These are phyloP conservation scores for Trichonephila clavata DNA, from an alignment of 1,140 invertebrate genomes.

Conservation along the genomic window DNA sequence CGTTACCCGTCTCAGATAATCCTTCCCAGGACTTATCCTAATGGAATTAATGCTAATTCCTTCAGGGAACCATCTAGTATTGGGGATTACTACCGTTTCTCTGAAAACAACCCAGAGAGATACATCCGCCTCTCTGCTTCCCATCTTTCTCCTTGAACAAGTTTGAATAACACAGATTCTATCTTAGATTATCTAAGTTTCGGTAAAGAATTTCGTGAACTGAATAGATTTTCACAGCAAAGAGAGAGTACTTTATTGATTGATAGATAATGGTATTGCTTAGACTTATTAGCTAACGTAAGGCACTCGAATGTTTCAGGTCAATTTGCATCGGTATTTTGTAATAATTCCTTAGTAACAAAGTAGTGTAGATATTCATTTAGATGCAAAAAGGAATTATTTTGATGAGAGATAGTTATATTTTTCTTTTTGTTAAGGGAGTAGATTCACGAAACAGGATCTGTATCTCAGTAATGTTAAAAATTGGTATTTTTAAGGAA, in stretches of 20 bases:
- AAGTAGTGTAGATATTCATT: no score
- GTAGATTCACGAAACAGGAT: no score
- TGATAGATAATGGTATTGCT: neutral
- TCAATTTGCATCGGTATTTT: no score
- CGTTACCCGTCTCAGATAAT: neutral
- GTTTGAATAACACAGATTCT: constrained; percentile 1
- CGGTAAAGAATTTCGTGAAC: neutral
- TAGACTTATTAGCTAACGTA: neutral
- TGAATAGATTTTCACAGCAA: neutral
- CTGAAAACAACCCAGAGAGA: neutral
- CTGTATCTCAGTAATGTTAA: no score
- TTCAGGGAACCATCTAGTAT: constrained; percentile 6
- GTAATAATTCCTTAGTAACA: no score
- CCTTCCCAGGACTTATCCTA: constrained; percentile 21
- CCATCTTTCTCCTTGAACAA: constrained; percentile 3
- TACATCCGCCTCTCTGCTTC: neutral
- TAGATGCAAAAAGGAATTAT: no score
- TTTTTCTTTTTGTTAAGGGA: no score
- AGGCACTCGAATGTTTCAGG: no score
- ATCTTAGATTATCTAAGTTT: neutral
- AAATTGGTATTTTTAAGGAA: no score
- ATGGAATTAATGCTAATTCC: constrained; percentile 35
- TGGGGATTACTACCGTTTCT: neutral
- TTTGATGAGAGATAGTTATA: no score
- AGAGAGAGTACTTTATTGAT: neutral